These are phyloP conservation scores for Oceanodroma leucorhoa DNA, from an alignment of 2,797 vertebrate species.

Conservation along the genomic window DNA sequence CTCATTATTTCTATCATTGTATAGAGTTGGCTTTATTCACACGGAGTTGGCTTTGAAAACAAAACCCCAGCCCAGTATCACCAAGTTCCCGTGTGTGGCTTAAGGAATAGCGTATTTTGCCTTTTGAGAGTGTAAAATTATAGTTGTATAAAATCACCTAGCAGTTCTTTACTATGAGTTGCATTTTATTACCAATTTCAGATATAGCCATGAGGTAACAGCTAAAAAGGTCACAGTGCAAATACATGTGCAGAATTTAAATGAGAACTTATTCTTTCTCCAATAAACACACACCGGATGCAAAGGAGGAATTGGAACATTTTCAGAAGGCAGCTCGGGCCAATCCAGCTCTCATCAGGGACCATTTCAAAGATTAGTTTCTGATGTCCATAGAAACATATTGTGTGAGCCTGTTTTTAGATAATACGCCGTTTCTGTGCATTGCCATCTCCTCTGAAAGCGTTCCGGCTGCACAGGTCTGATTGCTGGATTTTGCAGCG, in stretches of 20 bases:
- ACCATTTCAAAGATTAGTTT: conserved; percentile 58
- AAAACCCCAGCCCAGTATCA: conserved; percentile 22
- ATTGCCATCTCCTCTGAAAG: conserved; percentile 26
- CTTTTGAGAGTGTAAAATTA: conserved; percentile 50
- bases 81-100: conserved; percentile 22
- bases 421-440: neutral
- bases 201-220: conserved; percentile 47
- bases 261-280: conserved; percentile 40
- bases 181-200: conserved; percentile 58
- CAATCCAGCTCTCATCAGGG: conserved; percentile 23
- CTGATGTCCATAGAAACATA: conserved; percentile 20
- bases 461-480: neutral
- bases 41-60: neutral
- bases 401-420: neutral
- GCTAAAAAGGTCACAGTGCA: conserved; percentile 48
- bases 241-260: conserved; percentile 40
- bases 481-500: conserved; percentile 37
- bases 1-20: conserved; percentile 6
- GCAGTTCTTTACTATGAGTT: conserved; percentile 30
- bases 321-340: conserved; percentile 23
- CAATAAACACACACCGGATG: conserved; percentile 53
- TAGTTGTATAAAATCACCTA: conserved; percentile 55
- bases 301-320: conserved; percentile 15
- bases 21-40: neutral
- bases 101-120: conserved; percentile 42